Evolutionary conservation across 2,888 invertebrate species (phyloP).

Genomic region (Nebria brevicollis): DNA sequence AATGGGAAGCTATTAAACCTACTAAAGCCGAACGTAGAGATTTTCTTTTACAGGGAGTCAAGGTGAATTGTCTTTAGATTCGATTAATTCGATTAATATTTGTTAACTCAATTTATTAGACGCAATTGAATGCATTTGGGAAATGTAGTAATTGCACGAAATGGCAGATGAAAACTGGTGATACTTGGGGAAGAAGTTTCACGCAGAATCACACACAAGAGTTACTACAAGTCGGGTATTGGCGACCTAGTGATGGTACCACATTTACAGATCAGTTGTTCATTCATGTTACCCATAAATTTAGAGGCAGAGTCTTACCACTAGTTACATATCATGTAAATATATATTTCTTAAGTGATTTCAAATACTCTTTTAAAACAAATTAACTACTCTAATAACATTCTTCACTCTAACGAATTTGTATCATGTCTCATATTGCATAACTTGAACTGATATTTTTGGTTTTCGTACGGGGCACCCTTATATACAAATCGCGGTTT

Average conservation of each 20-base stretch:
- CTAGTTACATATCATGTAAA: constrained; percentile 82
- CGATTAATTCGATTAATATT: not conserved
- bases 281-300: constrained; percentile 82
- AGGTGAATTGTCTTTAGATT: constrained; percentile 63
- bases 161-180: constrained; percentile 68
- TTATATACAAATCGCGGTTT: no score
- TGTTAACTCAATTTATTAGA: constrained; percentile 54
- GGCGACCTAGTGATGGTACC: constrained; percentile 79
- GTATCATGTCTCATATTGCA: no score
- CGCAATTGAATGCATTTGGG: constrained; percentile 57
- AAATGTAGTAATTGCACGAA: constrained; percentile 67
- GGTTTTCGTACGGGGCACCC: no score
- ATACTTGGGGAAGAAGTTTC: constrained; percentile 66
- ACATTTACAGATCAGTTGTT: constrained; percentile 76
- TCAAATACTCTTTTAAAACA: not conserved
- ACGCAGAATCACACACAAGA: constrained; percentile 52
- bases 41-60: constrained; percentile 73
- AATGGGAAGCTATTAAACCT: constrained; percentile 83
- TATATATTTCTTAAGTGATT: constrained; percentile 34
- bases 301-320: constrained; percentile 77
- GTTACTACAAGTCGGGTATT: constrained; percentile 72
- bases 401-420: no score
- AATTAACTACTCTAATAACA: not conserved
- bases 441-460: no score
- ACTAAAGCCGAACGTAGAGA: constrained; percentile 74